Evolutionary conservation across 2,888 invertebrate species (phyloP).

Genomic region (Chymomyza amoena): DNA sequence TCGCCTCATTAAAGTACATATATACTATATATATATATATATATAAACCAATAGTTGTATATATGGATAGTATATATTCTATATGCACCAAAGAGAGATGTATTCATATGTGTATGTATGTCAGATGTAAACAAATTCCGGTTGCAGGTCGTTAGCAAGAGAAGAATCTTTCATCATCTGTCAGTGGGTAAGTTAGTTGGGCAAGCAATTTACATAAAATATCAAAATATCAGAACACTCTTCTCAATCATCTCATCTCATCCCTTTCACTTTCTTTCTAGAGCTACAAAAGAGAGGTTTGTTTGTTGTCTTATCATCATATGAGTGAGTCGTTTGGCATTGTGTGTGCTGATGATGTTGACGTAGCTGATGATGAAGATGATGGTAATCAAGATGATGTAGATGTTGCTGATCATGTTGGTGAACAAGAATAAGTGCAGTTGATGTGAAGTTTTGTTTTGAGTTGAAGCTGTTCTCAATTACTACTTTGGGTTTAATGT

Average conservation of each 20-base stretch:
- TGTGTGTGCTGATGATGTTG: too few species aligned
- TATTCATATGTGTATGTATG: neutral
- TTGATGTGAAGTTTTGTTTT: neutral
- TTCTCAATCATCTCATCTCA: neutral
- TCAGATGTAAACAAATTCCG: neutral
- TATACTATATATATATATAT: slow-evolving; percentile 33
- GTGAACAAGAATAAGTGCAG: too few species aligned
- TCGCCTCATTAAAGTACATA: slow-evolving; percentile 69
- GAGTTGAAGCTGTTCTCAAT: neutral
- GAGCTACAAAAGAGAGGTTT: neutral
- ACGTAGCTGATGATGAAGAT: too few species aligned
- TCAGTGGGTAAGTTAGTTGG: slow-evolving; percentile 8
- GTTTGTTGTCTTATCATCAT: too few species aligned
- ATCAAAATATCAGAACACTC: neutral
- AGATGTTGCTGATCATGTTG: too few species aligned
- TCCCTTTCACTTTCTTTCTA: neutral
- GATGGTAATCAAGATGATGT: too few species aligned
- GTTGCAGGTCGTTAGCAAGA: neutral
- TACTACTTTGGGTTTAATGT: neutral
- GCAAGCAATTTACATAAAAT: too few species aligned
- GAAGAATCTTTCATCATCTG: neutral
- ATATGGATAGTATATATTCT: neutral
- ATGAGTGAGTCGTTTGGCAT: too few species aligned
- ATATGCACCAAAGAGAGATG: neutral
- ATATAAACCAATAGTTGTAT: neutral